These are phyloP conservation scores for Aegithalos caudatus DNA, from an alignment of 2,113 vertebrate genomes.

Conservation along the genomic window DNA sequence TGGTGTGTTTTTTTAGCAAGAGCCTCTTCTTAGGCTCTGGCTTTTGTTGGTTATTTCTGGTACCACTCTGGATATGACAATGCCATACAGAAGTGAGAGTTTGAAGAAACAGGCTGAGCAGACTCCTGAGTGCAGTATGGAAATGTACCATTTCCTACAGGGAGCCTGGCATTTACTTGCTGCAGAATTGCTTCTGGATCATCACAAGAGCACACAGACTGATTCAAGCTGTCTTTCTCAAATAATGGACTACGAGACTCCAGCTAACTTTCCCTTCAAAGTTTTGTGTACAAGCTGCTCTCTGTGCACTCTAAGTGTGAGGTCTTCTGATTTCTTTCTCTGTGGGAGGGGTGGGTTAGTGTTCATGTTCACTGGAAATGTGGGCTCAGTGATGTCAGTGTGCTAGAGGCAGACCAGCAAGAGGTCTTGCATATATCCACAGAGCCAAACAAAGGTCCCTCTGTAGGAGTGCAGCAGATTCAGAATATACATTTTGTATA, in stretches of 20 bases:
- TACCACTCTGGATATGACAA: not conserved
- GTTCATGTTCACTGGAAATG: not conserved
- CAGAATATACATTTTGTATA: not conserved
- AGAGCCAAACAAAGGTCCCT: not conserved
- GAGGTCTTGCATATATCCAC: not conserved
- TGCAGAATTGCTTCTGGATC: not conserved
- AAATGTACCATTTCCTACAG: fast-evolving
- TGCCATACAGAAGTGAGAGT: not conserved
- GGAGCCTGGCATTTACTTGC: not conserved
- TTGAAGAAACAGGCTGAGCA: not conserved
- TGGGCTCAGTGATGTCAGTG: not conserved
- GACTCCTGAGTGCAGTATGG: not conserved
- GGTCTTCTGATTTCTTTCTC: not conserved
- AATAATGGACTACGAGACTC: not conserved
- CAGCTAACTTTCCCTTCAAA: not conserved
- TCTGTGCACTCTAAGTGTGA: not conserved
- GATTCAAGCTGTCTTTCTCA: not conserved
- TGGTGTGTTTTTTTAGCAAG: not conserved
- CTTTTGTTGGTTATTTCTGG: not conserved
- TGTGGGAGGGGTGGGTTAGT: not conserved
- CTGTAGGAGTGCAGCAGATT: not conserved
- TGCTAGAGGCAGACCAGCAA: not conserved
- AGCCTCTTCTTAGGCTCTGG: not conserved
- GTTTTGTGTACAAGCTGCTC: not conserved
- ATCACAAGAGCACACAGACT: not conserved